Conservation (phyloP, 2,797 vertebrate genomes). For the Pangasius djambal region DNA sequence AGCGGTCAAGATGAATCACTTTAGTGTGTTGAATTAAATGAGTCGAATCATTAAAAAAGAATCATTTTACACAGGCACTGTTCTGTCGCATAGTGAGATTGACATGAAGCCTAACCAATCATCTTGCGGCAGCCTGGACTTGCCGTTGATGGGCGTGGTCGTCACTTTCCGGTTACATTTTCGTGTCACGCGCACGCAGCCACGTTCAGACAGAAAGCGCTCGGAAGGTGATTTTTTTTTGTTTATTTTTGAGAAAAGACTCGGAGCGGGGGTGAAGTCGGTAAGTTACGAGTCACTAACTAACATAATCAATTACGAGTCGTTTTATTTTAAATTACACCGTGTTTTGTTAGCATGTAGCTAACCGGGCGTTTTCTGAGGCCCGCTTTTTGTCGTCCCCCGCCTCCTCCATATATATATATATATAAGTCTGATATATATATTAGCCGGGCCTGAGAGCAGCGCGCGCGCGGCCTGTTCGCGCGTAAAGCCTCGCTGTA, state of each 20-base stretch:
- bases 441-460: not conserved
- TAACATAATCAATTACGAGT: not conserved
- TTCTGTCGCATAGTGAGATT: not conserved
- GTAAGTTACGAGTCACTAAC: not conserved
- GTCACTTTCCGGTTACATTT: not conserved
- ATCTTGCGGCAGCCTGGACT: not conserved
- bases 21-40: not conserved
- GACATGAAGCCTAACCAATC: not conserved
- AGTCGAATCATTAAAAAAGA: not conserved
- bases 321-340: not conserved
- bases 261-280: not conserved
- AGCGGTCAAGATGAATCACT: not conserved
- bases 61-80: not conserved
- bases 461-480: conserved; percentile 16
- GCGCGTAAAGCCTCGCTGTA: not conserved
- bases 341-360: not conserved
- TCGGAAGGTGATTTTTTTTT: not conserved
- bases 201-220: conserved; percentile 5
- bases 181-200: conserved; percentile 14
- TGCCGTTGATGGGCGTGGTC: not conserved
- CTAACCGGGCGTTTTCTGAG: conserved; percentile 8
- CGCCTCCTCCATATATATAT: too few species aligned
- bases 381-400: not conserved
- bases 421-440: too few species aligned
- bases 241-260: not conserved